Evolutionary conservation across 2,888 invertebrate species (phyloP).

Genomic region (Acanthosepion lycidas): DNA sequence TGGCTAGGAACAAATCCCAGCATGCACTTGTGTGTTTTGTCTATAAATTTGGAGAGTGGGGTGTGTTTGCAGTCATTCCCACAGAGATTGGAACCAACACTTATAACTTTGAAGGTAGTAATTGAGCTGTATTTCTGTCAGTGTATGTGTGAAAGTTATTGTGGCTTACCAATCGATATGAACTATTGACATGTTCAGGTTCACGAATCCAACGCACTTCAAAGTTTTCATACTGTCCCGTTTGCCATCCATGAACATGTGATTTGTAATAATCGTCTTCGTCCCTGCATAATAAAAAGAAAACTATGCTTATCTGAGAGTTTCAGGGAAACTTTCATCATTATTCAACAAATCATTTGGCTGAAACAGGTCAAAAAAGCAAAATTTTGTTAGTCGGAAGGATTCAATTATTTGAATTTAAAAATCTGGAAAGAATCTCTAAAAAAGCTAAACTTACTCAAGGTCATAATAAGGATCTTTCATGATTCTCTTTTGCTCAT

Average conservation of each 20-base stretch:
- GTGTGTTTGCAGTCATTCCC: no score
- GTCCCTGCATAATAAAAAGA: slow-evolving; percentile 54
- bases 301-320: background rate
- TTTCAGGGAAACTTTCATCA: background rate
- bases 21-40: no score
- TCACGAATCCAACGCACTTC: slow-evolving; percentile 72
- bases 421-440: background rate
- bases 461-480: slow-evolving; percentile 67
- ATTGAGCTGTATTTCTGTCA: background rate
- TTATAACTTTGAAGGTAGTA: background rate
- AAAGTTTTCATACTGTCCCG: slow-evolving; percentile 74
- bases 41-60: no score
- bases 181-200: slow-evolving; percentile 52
- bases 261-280: slow-evolving; percentile 70
- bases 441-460: slow-evolving; percentile 48
- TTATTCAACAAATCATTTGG: background rate
- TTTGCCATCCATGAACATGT: slow-evolving; percentile 62
- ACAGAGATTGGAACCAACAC: no score
- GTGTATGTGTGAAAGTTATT: background rate
- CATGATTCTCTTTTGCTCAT: slow-evolving; percentile 62
- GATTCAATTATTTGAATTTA: no score
- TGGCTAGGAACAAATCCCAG: no score
- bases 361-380: no score
- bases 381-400: no score
- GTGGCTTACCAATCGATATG: slow-evolving; percentile 36